A percentile compares a stretch with the other conserved stretches of the same genome.
These are phyloP conservation scores for Aethes cnicana DNA, from an alignment of 2,888 invertebrate genomes.

Conservation along the genomic window DNA sequence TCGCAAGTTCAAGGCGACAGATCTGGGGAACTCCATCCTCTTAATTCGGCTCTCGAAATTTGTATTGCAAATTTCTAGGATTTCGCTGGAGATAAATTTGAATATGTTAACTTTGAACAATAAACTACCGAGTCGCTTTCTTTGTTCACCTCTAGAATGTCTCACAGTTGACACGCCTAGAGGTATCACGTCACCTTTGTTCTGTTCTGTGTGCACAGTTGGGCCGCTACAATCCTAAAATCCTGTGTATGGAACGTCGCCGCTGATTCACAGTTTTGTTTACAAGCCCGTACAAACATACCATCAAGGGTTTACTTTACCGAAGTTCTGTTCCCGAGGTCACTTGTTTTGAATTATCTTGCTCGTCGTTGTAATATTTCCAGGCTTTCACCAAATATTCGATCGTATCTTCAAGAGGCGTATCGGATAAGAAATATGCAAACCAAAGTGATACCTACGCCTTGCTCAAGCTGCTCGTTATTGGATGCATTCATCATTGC, in stretches of 20 bases:
- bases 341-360: constrained; percentile 30
- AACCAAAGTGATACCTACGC: constrained; percentile 27
- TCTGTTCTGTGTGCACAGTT: constrained; percentile 61
- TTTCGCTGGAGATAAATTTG: constrained; percentile 9
- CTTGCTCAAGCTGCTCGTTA: constrained; percentile 35
- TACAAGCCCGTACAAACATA: constrained; percentile 44
- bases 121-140: neutral
- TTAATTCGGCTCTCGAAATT: constrained; percentile 20
- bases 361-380: too few relatives aligned
- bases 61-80: constrained; percentile 22
- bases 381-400: too few relatives aligned
- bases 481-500: constrained; percentile 64
- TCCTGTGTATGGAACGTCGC: constrained; percentile 50
- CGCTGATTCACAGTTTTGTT: constrained; percentile 68
- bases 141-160: constrained; percentile 19
- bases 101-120: constrained; percentile 1
- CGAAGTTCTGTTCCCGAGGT: constrained; percentile 39
- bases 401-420: constrained; percentile 45
- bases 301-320: constrained; percentile 47
- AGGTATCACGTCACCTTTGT: constrained; percentile 28
- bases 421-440: constrained; percentile 13
- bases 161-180: constrained; percentile 26
- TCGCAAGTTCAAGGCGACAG: constrained; percentile 72
- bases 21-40: constrained; percentile 41
- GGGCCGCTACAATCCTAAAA: constrained; percentile 55